Evolutionary conservation across 2,113 vertebrate genomes (phyloP), one percentile per base, ranked within the genome.

Genomic region (Pontoporia blainvillei): DNA sequence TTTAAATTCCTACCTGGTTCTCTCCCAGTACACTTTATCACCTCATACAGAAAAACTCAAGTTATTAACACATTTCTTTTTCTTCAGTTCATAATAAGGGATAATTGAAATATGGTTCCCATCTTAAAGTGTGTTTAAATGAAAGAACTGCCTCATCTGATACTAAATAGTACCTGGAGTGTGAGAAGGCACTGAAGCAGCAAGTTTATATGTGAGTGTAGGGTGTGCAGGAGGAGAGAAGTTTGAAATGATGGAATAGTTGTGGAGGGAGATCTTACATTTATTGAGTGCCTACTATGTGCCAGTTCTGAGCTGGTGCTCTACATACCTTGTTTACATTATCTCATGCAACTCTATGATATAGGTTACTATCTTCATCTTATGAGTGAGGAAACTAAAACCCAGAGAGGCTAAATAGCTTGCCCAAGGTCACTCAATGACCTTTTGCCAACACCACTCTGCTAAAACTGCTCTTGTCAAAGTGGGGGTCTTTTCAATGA

Each of bases 31-130:
- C n/a, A 86, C n/a, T 82, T n/a, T 72, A 82, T 86, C 23, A 57
- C 8, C 54, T 86, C 90, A 76, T 75, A 83, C 3, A 87, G 84
- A 90, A 98, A 96, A 94, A 64, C 64, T 62, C 52, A 71, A 92
- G 52, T 85, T 78, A 93, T 36, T 92, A 90, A 85, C 17, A 90
- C 39, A 66, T 86, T 84, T 52, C 27, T 62, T 76, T 95, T 66
- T 41, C 81, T 83, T 95, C 7, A 52, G 64, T 81, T 93, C 41
- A 86, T 79, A 59, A 62, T 31, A 94, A 81, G 4, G 20, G 27
- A 39, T 81, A 86, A 78, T 15, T 89, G 54, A 71, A 92, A 57
- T 82, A 57, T 46, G 34, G 17, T 67, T 18, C 3, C 39, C 21
- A 83, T 59, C 5, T 36, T 25, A n/a, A 88, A 88, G 54, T 78